Evolutionary conservation across 2,113 vertebrate genomes (phyloP).

Genomic region (Elachura formosa): DNA sequence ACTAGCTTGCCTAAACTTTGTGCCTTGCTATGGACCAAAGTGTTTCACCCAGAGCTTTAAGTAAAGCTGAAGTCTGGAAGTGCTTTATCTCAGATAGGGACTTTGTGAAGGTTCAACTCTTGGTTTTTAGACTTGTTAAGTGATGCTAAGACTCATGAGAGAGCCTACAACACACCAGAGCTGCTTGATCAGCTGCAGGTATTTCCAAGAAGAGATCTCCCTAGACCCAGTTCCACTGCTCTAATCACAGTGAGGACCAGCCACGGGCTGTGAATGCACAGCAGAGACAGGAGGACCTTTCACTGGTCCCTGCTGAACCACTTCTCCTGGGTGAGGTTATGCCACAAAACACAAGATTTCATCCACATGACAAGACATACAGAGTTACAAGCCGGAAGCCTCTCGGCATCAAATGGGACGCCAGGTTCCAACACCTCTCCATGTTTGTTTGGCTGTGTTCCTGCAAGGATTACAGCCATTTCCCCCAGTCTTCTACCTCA

Average conservation of each 20-base stretch:
- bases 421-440: background rate
- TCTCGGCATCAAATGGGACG: background rate
- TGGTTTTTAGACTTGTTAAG: background rate
- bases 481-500: background rate
- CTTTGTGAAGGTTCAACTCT: background rate
- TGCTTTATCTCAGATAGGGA: background rate
- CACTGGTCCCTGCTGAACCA: background rate
- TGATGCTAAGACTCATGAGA: background rate
- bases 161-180: background rate
- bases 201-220: background rate
- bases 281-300: background rate
- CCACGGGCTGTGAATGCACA: background rate
- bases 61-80: background rate
- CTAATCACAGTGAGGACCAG: background rate
- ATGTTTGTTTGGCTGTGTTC: too few relatives aligned
- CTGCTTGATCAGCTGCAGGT: background rate
- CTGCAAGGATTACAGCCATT: rapidly evolving
- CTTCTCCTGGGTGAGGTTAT: background rate
- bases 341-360: background rate
- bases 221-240: background rate
- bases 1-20: background rate
- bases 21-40: background rate
- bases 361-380: background rate
- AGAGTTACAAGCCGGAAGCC: background rate
- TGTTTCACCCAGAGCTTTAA: background rate